Base-by-base conservation (phyloP, 37 sponge, comb jelly and placozoan species). In the Corticium candelabrum region DNA sequence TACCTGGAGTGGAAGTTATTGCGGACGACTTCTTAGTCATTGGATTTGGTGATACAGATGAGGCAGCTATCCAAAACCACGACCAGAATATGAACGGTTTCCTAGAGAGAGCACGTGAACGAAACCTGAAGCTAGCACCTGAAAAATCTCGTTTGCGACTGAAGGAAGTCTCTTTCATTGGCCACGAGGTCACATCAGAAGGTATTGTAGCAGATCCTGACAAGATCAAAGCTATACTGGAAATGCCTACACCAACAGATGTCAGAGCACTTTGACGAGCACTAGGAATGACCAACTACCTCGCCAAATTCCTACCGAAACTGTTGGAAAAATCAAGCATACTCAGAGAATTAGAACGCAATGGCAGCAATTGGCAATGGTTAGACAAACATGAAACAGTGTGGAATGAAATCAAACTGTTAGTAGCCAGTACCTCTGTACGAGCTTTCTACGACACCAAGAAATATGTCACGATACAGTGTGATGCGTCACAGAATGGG, bases 401-500 rank as follows among this genome's bases (percentile, higher is more conserved):
- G 11, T 50, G 21, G 62, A 21, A 50, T 11, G 62, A 50, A 50
- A 50, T 50, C 21, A 11, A 21, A 50, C 11, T 27, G 62, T 21
- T 50, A 11, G 21, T 50, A 27, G 21, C 62, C 21, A 50, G 62
- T 50, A 21, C 62, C 84, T n/a, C 84, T 33, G 84, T 83, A 1
- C 69, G 76, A 50, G 78, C 40, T 2, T 83, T 68, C 41, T 83
- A 83, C 1, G 37, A 83, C 31, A 56, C 75, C 7, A 37, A 50
- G 31, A 83, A 79, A 37, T 40, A 50, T 1, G 40, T 80, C 3
- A 41, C 68, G 21, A 37, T 83, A 0, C 40, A 34, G 1, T 79
- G 78, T 83, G 84, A 84, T 84, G 84, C 84, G 0, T 31, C 41
- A 1, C 37, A 84, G 37, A 30, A 7, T 35, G 84, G 79, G 31